phyloP scores from a whole-genome alignment of 2,888 invertebrate species.

The Aporophyla nigra region DNA sequence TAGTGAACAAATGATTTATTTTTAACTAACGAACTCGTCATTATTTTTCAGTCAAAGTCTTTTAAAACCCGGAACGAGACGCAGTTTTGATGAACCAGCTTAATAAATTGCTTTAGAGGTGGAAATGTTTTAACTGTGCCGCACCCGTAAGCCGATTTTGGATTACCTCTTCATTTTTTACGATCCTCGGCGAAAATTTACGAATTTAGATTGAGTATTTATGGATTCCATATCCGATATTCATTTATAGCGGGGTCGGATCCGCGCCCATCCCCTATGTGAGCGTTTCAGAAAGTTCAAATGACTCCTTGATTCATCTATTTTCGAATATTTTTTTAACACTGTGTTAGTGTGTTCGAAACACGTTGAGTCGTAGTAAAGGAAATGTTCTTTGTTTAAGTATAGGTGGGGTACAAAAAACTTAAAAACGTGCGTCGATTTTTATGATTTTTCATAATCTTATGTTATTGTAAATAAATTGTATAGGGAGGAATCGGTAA shows the following conservation, averaged over 20 bases:
- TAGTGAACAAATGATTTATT: background rate
- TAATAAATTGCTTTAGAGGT: conserved; percentile 74
- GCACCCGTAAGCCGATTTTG: conserved; percentile 81
- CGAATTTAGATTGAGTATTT: conserved; percentile 88
- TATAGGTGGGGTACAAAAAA: background rate
- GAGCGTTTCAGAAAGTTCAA: conserved; percentile 76
- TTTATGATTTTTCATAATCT: background rate
- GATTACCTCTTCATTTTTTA: conserved; percentile 84
- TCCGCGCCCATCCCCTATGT: conserved; percentile 73
- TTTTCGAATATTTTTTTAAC: conserved; percentile 46
- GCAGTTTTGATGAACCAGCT: conserved; percentile 58
- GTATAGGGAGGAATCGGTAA: background rate
- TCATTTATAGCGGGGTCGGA: conserved; percentile 82
- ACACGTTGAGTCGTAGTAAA: conserved; percentile 1
- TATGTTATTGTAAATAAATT: background rate
- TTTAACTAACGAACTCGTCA: conserved; percentile 32
- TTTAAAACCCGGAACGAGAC: conserved; percentile 27
- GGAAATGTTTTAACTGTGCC: conserved; percentile 79
- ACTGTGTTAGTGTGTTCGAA: background rate
- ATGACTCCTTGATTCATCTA: conserved; percentile 71
- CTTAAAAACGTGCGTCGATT: background rate
- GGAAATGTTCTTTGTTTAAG: background rate
- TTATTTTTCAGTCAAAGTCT: conserved; percentile 39
- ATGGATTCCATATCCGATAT: conserved; percentile 86
- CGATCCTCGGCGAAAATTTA: conserved; percentile 82